Evolutionary conservation across 2,113 vertebrate genomes (phyloP).

Genomic region (Pachyramphus minor): DNA sequence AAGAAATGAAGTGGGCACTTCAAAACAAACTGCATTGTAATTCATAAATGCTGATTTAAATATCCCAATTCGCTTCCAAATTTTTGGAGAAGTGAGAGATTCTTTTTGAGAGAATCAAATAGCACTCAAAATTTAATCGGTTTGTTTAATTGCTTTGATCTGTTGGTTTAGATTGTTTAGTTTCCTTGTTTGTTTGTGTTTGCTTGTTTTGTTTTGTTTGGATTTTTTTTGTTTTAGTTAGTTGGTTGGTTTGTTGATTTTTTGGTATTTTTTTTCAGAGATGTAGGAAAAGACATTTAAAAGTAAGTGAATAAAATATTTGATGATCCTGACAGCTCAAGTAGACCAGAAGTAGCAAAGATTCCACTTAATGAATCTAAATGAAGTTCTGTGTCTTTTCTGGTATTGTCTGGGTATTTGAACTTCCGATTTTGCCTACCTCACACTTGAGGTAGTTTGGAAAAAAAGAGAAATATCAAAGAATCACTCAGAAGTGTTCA

Average conservation of each 20-base stretch:
- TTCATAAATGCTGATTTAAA: background rate
- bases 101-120: background rate
- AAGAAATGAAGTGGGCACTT: background rate
- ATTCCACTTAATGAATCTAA: background rate
- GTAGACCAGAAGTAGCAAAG: background rate
- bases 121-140: background rate
- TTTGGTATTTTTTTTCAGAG: background rate
- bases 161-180: background rate
- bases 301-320: background rate
- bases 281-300: background rate
- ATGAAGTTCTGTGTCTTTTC: background rate
- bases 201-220: background rate
- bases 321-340: background rate
- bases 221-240: background rate
- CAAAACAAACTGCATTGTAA: accelerated
- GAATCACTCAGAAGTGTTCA: background rate
- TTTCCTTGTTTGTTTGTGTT: background rate
- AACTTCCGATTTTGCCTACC: background rate
- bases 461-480: background rate
- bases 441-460: background rate
- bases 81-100: background rate
- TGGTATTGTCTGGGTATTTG: background rate
- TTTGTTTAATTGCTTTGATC: background rate
- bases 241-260: background rate
- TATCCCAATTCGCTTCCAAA: accelerated